phyloP scores from a whole-genome alignment of 2,113 vertebrate species.

The Siniperca chuatsi region DNA sequence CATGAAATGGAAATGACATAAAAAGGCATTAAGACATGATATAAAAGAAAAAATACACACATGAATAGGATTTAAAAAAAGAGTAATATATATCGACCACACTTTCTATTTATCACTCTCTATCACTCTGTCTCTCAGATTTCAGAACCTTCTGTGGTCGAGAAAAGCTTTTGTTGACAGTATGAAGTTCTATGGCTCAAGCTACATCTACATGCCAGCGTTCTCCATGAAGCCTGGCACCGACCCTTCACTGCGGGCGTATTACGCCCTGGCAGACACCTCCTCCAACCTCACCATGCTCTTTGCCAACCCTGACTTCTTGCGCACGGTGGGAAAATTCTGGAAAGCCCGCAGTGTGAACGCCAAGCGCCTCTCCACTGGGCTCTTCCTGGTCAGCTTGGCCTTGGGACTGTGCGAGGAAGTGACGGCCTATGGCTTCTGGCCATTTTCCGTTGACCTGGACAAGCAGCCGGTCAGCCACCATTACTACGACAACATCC shows the following conservation, averaged over 20 bases:
- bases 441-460: constrained; percentile 92
- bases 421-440: constrained; percentile 95
- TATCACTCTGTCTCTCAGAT: constrained; percentile 81
- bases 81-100: no score
- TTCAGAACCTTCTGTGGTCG: constrained; percentile 96
- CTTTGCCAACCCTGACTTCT: constrained; percentile 95
- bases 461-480: constrained; percentile 90
- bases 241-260: constrained; percentile 90
- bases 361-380: constrained; percentile 93
- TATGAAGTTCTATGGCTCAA: constrained; percentile 92
- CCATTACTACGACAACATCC: constrained; percentile 96
- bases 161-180: constrained; percentile 93
- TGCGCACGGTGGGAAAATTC: constrained; percentile 91
- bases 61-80: no score
- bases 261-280: constrained; percentile 90
- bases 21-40: no score
- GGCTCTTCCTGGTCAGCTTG: constrained; percentile 94
- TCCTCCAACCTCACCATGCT: constrained; percentile 92
- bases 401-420: constrained; percentile 95
- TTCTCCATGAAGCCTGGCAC: constrained; percentile 96
- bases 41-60: no score
- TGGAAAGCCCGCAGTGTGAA: constrained; percentile 94
- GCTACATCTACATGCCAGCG: constrained; percentile 97
- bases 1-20: no score
- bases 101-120: not conserved